Evolutionary conservation across 2,888 invertebrate species (phyloP).

Genomic region (Scrobipalpa atriplicella): DNA sequence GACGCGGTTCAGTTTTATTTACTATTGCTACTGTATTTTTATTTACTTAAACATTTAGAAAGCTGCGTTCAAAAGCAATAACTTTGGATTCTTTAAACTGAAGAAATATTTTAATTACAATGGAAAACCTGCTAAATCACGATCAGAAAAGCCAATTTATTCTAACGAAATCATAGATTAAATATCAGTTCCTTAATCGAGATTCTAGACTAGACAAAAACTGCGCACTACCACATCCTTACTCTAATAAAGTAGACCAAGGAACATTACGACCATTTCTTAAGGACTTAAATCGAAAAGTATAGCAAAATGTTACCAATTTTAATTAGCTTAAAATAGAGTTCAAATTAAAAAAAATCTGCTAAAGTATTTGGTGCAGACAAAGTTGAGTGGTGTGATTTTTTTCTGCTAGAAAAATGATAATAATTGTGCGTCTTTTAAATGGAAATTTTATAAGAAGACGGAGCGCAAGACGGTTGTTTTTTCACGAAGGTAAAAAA

Average conservation of each 20-base stretch:
- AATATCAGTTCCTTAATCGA: conserved; percentile 20
- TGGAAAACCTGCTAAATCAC: too few species aligned
- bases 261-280: conserved; percentile 44
- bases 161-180: neutral
- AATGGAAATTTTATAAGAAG: conserved; percentile 80
- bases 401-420: conserved; percentile 80
- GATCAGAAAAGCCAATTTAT: neutral
- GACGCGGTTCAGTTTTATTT: too few species aligned
- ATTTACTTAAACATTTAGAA: too few species aligned
- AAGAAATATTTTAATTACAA: too few species aligned
- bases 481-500: conserved; percentile 67
- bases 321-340: conserved; percentile 43
- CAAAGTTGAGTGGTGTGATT: conserved; percentile 52
- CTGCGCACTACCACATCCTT: conserved; percentile 58
- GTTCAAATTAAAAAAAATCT: conserved; percentile 34
- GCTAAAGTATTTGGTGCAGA: conserved; percentile 14
- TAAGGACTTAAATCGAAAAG: conserved; percentile 51
- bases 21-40: too few species aligned
- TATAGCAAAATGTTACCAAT: conserved; percentile 37
- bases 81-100: too few species aligned
- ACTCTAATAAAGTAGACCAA: conserved; percentile 75
- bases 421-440: conserved; percentile 77
- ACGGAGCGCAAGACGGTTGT: conserved; percentile 66
- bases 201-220: conserved; percentile 47
- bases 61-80: too few species aligned